These are phyloP conservation scores for Limulus polyphemus DNA, from an alignment of 2,888 invertebrate genomes.

Conservation along the genomic window DNA sequence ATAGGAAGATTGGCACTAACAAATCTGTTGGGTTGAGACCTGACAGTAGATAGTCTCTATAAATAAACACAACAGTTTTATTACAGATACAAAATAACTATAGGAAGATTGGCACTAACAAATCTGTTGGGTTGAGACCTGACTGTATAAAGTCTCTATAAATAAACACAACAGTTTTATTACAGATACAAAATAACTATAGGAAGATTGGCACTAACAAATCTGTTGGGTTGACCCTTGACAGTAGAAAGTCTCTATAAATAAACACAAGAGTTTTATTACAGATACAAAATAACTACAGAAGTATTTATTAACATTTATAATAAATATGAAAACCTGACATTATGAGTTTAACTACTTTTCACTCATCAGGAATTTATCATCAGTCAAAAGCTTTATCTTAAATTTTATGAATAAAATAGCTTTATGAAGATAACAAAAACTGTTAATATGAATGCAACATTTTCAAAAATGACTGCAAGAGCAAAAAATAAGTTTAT, in stretches of 20 bases:
- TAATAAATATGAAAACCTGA: no score
- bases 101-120: conserved; percentile 86
- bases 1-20: conserved; percentile 89
- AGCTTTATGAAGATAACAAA: no score
- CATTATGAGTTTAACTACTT: no score
- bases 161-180: conserved; percentile 19
- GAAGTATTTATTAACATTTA: no score
- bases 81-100: conserved; percentile 36
- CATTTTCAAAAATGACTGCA: no score
- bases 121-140: conserved; percentile 89
- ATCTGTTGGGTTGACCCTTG: conserved; percentile 84
- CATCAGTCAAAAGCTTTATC: no score
- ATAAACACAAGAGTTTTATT: conserved; percentile 8
- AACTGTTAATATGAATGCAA: no score
- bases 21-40: conserved; percentile 85
- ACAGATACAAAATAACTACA: no score
- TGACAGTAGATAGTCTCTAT: conserved; percentile 79
- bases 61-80: conserved; percentile 25
- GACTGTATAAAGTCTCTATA: conserved; percentile 75
- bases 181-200: conserved; percentile 43
- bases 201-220: conserved; percentile 88
- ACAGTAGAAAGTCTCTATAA: conserved; percentile 74
- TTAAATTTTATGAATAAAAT: no score
- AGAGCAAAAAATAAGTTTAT: no score
- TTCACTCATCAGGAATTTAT: no score